A percentile compares a stretch with the other conserved stretches of the same genome.
Evolutionary conservation across 1,140 invertebrate species (phyloP).

Genomic region (Trachelipus rathkii): DNA sequence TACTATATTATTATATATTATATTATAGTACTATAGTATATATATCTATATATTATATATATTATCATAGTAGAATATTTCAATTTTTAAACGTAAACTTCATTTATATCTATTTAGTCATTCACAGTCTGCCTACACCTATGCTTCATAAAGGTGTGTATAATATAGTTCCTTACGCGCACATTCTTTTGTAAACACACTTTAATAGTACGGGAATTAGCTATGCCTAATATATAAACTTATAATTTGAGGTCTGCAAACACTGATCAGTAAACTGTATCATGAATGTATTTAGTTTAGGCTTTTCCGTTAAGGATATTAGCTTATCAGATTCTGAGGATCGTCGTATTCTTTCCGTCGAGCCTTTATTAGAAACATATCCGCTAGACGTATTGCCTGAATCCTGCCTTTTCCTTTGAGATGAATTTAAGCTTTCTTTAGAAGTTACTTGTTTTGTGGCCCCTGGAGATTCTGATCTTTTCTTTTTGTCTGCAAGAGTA

Average conservation of each 20-base stretch:
- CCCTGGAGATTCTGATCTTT: slow-evolving; percentile 41
- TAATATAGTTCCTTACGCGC: too few species aligned
- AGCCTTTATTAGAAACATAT: slow-evolving; percentile 41
- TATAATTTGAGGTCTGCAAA: slow-evolving; percentile 45
- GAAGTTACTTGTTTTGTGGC: slow-evolving; percentile 29
- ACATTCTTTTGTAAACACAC: too few species aligned
- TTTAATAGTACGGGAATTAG: too few species aligned
- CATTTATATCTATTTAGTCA: slow-evolving; percentile 39
- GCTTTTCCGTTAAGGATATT: slow-evolving; percentile 29
- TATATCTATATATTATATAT: too few species aligned
- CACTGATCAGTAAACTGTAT: slow-evolving; percentile 45
- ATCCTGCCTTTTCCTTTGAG: slow-evolving; percentile 35
- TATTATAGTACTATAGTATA: too few species aligned
- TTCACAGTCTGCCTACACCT: too few species aligned
- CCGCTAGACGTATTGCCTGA: slow-evolving; percentile 44
- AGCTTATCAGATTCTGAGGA: slow-evolving; percentile 39
- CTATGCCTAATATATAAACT: slow-evolving; percentile 39
- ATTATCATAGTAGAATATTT: too few species aligned
- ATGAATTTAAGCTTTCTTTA: slow-evolving; percentile 27
- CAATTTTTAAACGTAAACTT: slow-evolving; percentile 76
- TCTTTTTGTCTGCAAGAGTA: slow-evolving; percentile 32
- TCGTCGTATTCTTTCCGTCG: slow-evolving; percentile 42
- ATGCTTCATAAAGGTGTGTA: too few species aligned
- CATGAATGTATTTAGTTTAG: slow-evolving; percentile 37
- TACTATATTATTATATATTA: too few species aligned